These are phyloP conservation scores for Spodoptera litura DNA, from an alignment of 1,140 invertebrate genomes.

Conservation along the genomic window DNA sequence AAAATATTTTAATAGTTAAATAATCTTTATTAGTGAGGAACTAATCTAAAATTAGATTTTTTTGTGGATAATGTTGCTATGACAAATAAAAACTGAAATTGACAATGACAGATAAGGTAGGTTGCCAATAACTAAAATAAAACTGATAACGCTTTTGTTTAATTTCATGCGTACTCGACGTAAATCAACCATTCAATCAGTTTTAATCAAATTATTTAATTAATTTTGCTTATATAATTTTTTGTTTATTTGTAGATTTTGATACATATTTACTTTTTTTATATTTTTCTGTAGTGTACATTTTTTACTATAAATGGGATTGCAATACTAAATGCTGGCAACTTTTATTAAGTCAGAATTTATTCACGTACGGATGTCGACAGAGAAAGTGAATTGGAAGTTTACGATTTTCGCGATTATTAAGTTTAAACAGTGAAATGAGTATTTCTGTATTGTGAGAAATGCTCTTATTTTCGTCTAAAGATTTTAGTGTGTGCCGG, in stretches of 20 bases:
- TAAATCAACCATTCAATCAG: too few species aligned
- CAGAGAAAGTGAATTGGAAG: conserved; percentile 73
- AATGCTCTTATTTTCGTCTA: conserved; percentile 66
- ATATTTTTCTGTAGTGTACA: neutral
- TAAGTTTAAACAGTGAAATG: conserved; percentile 61
- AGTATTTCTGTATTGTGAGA: conserved; percentile 64
- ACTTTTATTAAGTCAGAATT: conserved; percentile 59
- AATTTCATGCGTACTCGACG: too few species aligned
- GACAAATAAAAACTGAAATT: neutral
- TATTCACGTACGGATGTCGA: conserved; percentile 64
- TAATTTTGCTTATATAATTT: too few species aligned
- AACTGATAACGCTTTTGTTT: neutral
- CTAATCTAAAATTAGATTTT: too few species aligned
- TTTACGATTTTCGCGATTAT: conserved; percentile 47
- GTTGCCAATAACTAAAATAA: neutral
- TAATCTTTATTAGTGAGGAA: too few species aligned
- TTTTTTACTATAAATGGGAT: neutral
- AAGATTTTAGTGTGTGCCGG: conserved; percentile 61
- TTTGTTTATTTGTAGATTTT: too few species aligned
- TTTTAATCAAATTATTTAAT: too few species aligned
- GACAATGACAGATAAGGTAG: neutral
- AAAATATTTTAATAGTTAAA: too few species aligned
- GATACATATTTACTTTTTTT: too few species aligned
- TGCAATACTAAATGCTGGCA: conserved; percentile 52
- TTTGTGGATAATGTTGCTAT: too few species aligned